A percentile compares a stretch with the other conserved stretches of the same genome.
Evolutionary conservation across 2,797 vertebrate genomes (phyloP).

Genomic region (Falco berigora): DNA sequence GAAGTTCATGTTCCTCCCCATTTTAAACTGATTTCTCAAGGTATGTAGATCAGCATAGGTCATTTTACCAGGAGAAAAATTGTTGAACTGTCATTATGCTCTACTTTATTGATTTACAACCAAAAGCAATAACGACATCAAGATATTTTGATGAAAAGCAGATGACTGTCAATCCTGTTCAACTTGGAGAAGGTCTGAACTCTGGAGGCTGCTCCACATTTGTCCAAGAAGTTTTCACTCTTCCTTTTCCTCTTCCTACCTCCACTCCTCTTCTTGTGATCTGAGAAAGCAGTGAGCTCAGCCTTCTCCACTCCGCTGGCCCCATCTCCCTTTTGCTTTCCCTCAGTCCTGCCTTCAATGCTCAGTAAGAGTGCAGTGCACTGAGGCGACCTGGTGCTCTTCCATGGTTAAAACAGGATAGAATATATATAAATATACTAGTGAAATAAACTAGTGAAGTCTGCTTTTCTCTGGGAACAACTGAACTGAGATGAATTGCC

Average conservation of each 20-base stretch:
- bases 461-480: not conserved
- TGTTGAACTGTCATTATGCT: not conserved
- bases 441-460: not conserved
- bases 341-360: not conserved
- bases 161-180: not conserved
- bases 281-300: not conserved
- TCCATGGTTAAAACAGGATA: not conserved
- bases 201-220: not conserved
- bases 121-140: not conserved
- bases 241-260: not conserved
- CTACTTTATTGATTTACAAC: not conserved
- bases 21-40: not conserved
- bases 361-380: not conserved
- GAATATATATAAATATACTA: not conserved
- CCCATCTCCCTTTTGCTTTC: not conserved
- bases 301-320: not conserved
- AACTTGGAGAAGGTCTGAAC: not conserved
- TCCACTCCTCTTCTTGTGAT: not conserved
- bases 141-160: not conserved
- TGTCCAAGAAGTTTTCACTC: not conserved
- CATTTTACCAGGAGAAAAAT: not conserved
- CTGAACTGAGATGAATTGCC: not conserved
- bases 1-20: not conserved
- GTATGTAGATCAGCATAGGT: not conserved
- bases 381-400: not conserved